Conservation (phyloP, 2,113 vertebrate species). For the Eulemur macaco region DNA sequence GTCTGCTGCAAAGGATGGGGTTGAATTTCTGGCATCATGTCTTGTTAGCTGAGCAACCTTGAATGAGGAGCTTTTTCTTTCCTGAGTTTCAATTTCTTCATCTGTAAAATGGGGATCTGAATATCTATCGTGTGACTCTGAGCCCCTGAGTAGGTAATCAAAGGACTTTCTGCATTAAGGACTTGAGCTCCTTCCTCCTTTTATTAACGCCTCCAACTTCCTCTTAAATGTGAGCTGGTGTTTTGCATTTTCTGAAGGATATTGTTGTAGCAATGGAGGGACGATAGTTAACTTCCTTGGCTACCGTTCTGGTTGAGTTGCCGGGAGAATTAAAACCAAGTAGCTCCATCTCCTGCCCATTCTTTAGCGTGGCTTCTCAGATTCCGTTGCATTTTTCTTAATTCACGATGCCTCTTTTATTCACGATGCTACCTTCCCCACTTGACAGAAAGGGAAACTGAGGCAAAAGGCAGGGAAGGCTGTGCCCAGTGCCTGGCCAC, state of each 20-base stretch:
- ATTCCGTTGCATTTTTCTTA: neutral
- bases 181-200: neutral
- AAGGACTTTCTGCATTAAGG: neutral
- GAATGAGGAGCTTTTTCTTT: neutral
- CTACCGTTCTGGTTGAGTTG: accelerated
- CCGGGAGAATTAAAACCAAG: neutral
- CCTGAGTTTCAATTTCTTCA: neutral
- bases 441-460: neutral
- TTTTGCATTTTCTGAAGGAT: neutral
- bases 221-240: neutral
- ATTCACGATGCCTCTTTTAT: neutral
- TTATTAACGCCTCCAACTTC: neutral
- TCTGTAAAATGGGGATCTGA: neutral
- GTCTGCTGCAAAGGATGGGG: neutral
- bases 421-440: neutral
- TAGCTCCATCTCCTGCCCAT: neutral
- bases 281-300: accelerated
- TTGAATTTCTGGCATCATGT: neutral
- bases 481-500: neutral
- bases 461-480: neutral
- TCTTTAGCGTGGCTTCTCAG: neutral
- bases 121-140: neutral
- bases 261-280: accelerated
- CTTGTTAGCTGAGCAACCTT: neutral
- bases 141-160: neutral